phyloP scores from a whole-genome alignment of 1,140 invertebrate genomes.

The Orussus abietinus region DNA sequence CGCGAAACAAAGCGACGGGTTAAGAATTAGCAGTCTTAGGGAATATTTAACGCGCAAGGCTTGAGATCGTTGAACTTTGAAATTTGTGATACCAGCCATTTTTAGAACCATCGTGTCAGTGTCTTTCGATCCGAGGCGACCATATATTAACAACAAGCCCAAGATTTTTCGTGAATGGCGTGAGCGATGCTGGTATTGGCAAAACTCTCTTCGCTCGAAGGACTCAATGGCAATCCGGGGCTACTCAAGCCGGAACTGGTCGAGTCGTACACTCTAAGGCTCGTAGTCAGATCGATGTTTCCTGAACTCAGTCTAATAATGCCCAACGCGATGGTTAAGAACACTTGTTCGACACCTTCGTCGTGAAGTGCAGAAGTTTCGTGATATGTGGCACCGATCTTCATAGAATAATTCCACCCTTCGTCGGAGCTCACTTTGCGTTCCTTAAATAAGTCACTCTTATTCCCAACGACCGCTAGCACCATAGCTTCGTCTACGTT shows the following conservation, averaged over 20 bases:
- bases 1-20: too few relatives aligned
- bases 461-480: slow-evolving; percentile 80
- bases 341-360: slow-evolving; percentile 69
- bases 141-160: slow-evolving; percentile 56
- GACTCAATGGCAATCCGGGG: slow-evolving; percentile 23
- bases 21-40: too few relatives aligned
- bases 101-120: too few relatives aligned
- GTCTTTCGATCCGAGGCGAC: too few relatives aligned
- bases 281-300: slow-evolving; percentile 22
- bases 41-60: too few relatives aligned
- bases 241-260: slow-evolving; percentile 38
- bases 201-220: slow-evolving; percentile 35
- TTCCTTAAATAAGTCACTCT: slow-evolving; percentile 67
- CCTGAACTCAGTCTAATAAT: slow-evolving; percentile 44
- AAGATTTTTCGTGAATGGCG: slow-evolving; percentile 55
- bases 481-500: slow-evolving; percentile 74
- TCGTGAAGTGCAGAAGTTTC: slow-evolving; percentile 79
- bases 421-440: slow-evolving; percentile 66
- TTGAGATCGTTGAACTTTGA: too few relatives aligned
- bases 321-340: slow-evolving; percentile 60
- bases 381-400: slow-evolving; percentile 79
- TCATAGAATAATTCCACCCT: slow-evolving; percentile 69
- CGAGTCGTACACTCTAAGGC: slow-evolving; percentile 54
- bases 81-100: neutral
- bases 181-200: slow-evolving; percentile 56